These are phyloP conservation scores for Monopterus albus DNA, from an alignment of 2,113 vertebrate species.

Conservation along the genomic window DNA sequence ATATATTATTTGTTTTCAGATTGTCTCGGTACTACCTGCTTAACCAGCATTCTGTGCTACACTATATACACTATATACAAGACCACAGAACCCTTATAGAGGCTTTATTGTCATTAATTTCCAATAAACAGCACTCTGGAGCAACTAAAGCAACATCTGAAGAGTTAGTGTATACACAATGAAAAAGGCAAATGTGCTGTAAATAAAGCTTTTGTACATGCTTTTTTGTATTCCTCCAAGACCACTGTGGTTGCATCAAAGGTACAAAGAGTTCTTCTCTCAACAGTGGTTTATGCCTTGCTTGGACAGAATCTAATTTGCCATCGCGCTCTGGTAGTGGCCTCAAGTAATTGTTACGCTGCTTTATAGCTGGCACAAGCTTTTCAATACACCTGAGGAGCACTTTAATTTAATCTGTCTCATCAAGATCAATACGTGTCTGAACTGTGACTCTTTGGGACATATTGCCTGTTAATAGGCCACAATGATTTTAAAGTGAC, in stretches of 20 bases:
- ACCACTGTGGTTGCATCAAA: conserved; percentile 19
- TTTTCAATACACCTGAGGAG: conserved; percentile 73
- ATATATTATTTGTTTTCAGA: conserved; percentile 4
- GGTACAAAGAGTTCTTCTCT: conserved; percentile 27
- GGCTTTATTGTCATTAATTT: conserved; percentile 29
- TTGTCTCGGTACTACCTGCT: not conserved
- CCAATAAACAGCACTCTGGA: conserved; percentile 21
- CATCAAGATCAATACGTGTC: conserved; percentile 73
- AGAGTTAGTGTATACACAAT: conserved; percentile 11
- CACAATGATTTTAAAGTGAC: conserved; percentile 54
- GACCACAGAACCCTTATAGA: not conserved
- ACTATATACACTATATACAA: no score
- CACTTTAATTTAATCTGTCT: conserved; percentile 73
- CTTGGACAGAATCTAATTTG: conserved; percentile 62
- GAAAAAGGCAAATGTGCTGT: conserved; percentile 36
- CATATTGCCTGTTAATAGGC: conserved; percentile 56
- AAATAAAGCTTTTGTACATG: conserved; percentile 29
- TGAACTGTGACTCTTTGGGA: conserved; percentile 65
- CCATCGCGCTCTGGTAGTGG: conserved; percentile 29
- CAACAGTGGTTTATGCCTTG: conserved; percentile 33
- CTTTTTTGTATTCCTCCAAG: conserved; percentile 15
- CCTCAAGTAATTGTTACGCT: conserved; percentile 51
- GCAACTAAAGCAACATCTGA: conserved; percentile 25
- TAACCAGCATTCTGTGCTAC: conserved; percentile 1
- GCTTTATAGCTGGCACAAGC: conserved; percentile 60